Evolutionary conservation across 2,888 invertebrate species (phyloP).

Genomic region (Caenorhabditis plicata): DNA sequence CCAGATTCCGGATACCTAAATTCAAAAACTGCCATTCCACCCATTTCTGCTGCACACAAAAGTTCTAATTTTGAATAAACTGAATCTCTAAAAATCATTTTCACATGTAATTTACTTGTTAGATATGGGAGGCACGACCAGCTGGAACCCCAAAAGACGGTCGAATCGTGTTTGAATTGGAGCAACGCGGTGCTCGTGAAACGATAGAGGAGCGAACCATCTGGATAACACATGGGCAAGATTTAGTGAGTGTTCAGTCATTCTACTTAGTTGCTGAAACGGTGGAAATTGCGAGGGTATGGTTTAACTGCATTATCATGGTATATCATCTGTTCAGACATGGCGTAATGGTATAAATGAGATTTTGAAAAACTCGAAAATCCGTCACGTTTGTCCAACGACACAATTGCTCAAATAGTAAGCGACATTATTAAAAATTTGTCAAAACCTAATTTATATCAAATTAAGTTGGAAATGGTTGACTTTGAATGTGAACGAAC

Average conservation of each 20-base stretch:
- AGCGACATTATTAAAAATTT: background rate
- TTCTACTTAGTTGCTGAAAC: slow-evolving; percentile 94
- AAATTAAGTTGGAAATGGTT: slow-evolving; percentile 93
- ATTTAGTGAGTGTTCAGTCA: slow-evolving; percentile 97
- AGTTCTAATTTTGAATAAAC: background rate
- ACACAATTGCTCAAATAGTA: slow-evolving; percentile 98
- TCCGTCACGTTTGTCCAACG: slow-evolving; percentile 84
- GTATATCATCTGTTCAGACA: too few relatives aligned
- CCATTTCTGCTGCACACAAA: too few relatives aligned
- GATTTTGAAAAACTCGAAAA: slow-evolving; percentile 91
- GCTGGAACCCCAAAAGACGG: slow-evolving; percentile 73
- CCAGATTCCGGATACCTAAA: too few relatives aligned
- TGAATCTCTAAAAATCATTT: too few relatives aligned
- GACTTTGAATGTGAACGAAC: slow-evolving; percentile 87
- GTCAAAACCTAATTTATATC: background rate
- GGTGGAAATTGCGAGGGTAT: slow-evolving; percentile 87
- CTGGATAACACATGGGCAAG: slow-evolving; percentile 95
- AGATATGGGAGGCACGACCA: slow-evolving; percentile 62
- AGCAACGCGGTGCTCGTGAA: slow-evolving; percentile 77
- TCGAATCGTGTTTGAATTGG: slow-evolving; percentile 77
- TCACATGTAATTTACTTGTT: too few relatives aligned
- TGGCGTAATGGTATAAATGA: slow-evolving; percentile 82
- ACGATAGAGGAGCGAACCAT: slow-evolving; percentile 85
- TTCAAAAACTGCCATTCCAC: too few relatives aligned
- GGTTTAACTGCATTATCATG: too few relatives aligned